Evolutionary conservation across 2,797 vertebrate species (phyloP).

Genomic region (Muscicapa striata): DNA sequence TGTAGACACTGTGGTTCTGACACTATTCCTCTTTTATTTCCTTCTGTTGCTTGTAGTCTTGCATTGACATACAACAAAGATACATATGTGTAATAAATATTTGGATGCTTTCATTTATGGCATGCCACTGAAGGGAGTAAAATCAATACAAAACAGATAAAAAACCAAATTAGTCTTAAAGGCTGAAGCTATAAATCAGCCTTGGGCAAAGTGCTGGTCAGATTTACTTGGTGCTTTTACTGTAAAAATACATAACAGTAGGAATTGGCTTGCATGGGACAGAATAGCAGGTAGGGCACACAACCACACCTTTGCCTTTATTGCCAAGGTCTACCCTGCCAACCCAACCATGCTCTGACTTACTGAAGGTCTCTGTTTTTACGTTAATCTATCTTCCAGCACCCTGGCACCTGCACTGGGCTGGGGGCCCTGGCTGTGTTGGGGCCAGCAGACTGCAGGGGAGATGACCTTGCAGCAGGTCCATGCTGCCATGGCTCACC

Average conservation of each 20-base stretch:
- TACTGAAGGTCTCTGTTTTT: not conserved
- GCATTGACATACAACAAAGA: not conserved
- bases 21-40: not conserved
- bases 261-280: not conserved
- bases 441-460: not conserved
- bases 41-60: not conserved
- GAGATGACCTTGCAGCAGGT: rapidly evolving
- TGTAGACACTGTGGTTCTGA: not conserved
- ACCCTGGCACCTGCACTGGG: rapidly evolving
- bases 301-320: not conserved
- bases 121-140: not conserved
- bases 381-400: not conserved
- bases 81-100: not conserved
- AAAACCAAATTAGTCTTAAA: not conserved
- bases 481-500: not conserved
- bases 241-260: not conserved
- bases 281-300: not conserved
- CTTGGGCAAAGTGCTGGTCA: rapidly evolving
- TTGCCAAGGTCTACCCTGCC: not conserved
- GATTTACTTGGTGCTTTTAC: not conserved
- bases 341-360: not conserved
- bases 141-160: not conserved
- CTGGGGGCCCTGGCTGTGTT: not conserved
- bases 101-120: not conserved
- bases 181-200: not conserved